Evolutionary conservation across 2,113 vertebrate genomes (phyloP).

Genomic region (Zapus hudsonius): DNA sequence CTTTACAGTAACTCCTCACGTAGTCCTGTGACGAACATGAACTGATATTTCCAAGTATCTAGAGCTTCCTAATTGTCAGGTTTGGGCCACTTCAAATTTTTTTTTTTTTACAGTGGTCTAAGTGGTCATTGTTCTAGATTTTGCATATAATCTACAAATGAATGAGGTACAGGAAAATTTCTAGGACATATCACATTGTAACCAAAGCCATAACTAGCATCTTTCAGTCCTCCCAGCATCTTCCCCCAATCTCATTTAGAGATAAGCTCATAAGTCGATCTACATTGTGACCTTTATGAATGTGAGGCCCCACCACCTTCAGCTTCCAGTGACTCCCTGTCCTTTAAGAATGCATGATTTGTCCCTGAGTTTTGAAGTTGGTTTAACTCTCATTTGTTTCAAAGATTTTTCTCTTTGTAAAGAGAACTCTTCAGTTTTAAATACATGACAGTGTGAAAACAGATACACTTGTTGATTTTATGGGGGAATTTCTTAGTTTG

Average conservation of each 20-base stretch:
- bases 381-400: constrained; percentile 36
- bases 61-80: background rate
- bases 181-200: background rate
- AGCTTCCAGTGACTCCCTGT: constrained; percentile 15
- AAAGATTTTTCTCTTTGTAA: constrained; percentile 26
- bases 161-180: background rate
- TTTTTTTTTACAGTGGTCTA: background rate
- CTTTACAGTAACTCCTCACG: constrained; percentile 4
- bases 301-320: background rate
- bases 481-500: constrained; percentile 27
- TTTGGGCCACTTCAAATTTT: background rate
- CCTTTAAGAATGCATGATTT: constrained; percentile 9
- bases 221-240: background rate
- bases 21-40: background rate
- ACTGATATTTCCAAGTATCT: background rate
- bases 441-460: constrained; percentile 22
- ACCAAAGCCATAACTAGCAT: background rate
- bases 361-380: constrained; percentile 46
- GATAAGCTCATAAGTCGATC: constrained; percentile 42
- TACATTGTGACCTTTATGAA: constrained; percentile 9
- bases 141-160: background rate
- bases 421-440: constrained; percentile 41
- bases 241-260: constrained; percentile 38
- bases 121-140: background rate
- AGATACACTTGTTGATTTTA: constrained; percentile 32